A percentile compares a stretch with the other conserved stretches of the same genome.
Conservation (phyloP, 2,113 vertebrate species). For the Salminus brasiliensis region DNA sequence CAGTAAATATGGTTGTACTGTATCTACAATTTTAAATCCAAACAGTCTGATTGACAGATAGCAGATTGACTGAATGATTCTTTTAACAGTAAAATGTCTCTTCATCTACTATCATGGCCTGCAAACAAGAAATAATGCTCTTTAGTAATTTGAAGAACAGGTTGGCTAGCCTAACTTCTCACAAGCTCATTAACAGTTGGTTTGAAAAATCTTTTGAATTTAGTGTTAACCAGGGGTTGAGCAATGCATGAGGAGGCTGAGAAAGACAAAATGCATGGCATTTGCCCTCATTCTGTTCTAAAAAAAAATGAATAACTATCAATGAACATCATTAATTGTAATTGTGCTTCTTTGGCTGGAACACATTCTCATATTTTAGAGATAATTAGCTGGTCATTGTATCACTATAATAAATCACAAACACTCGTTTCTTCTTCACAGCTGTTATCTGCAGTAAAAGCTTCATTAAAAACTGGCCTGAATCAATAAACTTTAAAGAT, state of each 20-base stretch:
- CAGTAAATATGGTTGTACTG: too few relatives aligned
- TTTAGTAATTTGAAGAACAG: neutral
- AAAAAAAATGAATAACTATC: conserved; percentile 64
- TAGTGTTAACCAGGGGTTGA: conserved; percentile 55
- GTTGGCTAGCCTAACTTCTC: neutral
- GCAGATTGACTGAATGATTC: too few relatives aligned
- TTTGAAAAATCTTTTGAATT: neutral
- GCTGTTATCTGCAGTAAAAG: conserved; percentile 40
- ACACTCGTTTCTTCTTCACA: conserved; percentile 56
- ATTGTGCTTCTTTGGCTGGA: conserved; percentile 63
- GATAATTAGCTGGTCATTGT: conserved; percentile 50
- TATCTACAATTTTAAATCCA: too few relatives aligned
- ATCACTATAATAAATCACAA: conserved; percentile 50
- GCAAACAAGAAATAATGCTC: neutral
- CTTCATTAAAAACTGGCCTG: conserved; percentile 4
- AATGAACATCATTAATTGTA: conserved; percentile 60
- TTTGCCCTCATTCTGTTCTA: conserved; percentile 63
- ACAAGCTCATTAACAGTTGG: neutral
- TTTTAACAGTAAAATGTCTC: too few relatives aligned
- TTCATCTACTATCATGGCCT: neutral
- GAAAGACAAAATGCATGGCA: conserved; percentile 67
- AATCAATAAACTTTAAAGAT: conserved; percentile 9
- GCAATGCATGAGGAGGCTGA: conserved; percentile 68
- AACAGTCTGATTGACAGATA: too few relatives aligned
- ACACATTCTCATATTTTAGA: conserved; percentile 64